Base-by-base conservation (phyloP, 2,888 invertebrate genomes). In the Onthophagus sagittarius region DNA sequence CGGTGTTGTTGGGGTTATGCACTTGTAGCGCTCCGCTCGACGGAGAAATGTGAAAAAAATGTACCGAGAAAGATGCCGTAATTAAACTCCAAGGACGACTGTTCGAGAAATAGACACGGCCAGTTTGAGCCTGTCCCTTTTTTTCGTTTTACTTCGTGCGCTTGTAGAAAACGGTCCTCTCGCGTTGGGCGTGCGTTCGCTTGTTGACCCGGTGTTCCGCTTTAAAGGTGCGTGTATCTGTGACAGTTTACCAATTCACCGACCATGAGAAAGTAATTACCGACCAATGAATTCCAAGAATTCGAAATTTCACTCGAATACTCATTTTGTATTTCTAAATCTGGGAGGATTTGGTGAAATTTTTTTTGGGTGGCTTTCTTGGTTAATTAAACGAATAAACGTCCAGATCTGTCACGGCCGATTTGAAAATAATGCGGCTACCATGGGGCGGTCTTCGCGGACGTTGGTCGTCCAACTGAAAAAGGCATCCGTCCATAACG, bases 311-410 rank as follows among this genome's bases (percentile, higher is more conserved):
- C 23, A 23, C 23, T 23, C 23, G 23, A 23, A 23, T 23, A 23
- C 23, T 23, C 23, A 23, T 23, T 23, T 23, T 53, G 39, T 53
- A 53, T 53, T 53, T 11, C 5, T 53, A 7, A 53, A 53, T 53
- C 5, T 11, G 23, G 1, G 39, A 53, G 2, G 39, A 53, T 53
- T 53, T 53, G 4, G 39, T 53, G 39, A 53, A 53, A 53, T 53
- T 67, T 67, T 31, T 67, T 67, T 67, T n/a, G n/a, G 23, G 31
- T 13, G 67, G 0, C 31, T 67, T 67, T 31, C n/a, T 23, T 67
- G 67, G 67, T 67, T 67, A 67, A 67, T 67, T 67, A 67, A 67
- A 23, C 31, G 31, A 23, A 23, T 67, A 67, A 67, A 67, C 67
- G 67, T 67, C 32, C 67, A 53, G 67, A 67, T 67, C 32, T 32